A percentile compares a stretch with the other conserved stretches of the same genome.
These are phyloP conservation scores for Brenthis hecate DNA, from an alignment of 2,888 invertebrate species.

Conservation along the genomic window DNA sequence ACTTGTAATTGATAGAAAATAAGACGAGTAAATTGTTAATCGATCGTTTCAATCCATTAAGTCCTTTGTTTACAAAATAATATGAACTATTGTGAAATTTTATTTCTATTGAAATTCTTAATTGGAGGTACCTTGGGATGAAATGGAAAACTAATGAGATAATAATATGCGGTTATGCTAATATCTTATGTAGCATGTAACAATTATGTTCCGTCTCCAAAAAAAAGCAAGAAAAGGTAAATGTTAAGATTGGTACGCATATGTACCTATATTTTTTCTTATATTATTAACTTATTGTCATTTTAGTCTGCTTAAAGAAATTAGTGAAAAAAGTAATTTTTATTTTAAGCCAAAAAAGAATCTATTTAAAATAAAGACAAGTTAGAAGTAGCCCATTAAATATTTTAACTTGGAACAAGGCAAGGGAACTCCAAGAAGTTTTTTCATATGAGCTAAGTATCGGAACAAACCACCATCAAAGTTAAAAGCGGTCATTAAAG, in stretches of 20 bases:
- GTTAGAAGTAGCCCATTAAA: slow-evolving; percentile 17
- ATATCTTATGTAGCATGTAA: too few species aligned
- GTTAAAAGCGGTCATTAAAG: slow-evolving; percentile 58
- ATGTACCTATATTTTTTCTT: not conserved
- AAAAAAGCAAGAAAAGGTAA: too few species aligned
- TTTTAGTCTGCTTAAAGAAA: not conserved
- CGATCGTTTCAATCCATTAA: not conserved
- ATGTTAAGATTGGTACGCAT: too few species aligned
- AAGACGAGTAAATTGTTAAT: not conserved
- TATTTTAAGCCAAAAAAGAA: not conserved
- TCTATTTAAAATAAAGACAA: slow-evolving; percentile 14
- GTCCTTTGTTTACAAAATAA: slow-evolving; percentile 11
- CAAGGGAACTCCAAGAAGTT: slow-evolving; percentile 27
- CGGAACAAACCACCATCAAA: slow-evolving; percentile 54
- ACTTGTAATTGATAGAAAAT: slow-evolving; percentile 1
- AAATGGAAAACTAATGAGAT: too few species aligned
- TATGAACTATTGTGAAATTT: slow-evolving; percentile 5
- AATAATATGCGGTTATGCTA: too few species aligned
- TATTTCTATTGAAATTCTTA: slow-evolving; percentile 1
- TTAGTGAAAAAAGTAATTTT: not conserved
- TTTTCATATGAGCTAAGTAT: slow-evolving; percentile 49
- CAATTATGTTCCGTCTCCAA: too few species aligned
- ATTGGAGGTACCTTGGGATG: too few species aligned
- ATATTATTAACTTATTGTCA: not conserved
- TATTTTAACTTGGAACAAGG: slow-evolving; percentile 32